Evolutionary conservation across 2,888 invertebrate species (phyloP).

Genomic region (Phlogophora meticulosa): DNA sequence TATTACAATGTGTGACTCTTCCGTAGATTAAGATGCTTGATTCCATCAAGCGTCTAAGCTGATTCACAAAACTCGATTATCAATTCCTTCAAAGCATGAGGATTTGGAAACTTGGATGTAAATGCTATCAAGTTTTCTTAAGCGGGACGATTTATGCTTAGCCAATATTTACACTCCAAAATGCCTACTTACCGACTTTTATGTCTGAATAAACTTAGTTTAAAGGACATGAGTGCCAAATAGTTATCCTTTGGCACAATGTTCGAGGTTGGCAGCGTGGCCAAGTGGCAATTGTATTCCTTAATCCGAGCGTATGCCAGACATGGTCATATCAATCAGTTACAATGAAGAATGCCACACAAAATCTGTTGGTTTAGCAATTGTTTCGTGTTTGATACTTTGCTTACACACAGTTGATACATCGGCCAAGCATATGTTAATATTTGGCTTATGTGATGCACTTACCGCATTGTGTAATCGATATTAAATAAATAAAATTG

Average conservation of each 20-base stretch:
- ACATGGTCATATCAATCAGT: slow-evolving; percentile 58
- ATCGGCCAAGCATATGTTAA: too few species aligned
- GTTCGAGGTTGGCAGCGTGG: slow-evolving; percentile 7
- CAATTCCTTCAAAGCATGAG: not conserved
- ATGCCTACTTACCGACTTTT: slow-evolving; percentile 9
- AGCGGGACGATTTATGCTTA: not conserved
- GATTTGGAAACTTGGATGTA: slow-evolving; percentile 23
- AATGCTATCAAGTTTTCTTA: not conserved
- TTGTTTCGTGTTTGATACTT: slow-evolving; percentile 26
- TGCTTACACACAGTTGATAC: not conserved
- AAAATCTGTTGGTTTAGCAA: slow-evolving; percentile 31
- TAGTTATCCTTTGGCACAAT: slow-evolving; percentile 46
- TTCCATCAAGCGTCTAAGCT: not conserved
- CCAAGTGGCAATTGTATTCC: slow-evolving; percentile 56
- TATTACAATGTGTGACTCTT: not conserved
- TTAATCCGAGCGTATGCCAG: slow-evolving; percentile 45
- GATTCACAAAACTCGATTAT: not conserved
- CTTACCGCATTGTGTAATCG: not conserved
- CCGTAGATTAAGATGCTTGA: not conserved
- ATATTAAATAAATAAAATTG: too few species aligned
- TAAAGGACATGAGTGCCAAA: slow-evolving; percentile 28
- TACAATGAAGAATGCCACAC: slow-evolving; percentile 35
- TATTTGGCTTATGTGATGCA: not conserved
- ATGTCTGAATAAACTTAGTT: slow-evolving; percentile 18
- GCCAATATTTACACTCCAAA: slow-evolving; percentile 12